These are phyloP conservation scores for Philotrypesis tridentata DNA, from an alignment of 1,140 invertebrate species.

Conservation along the genomic window DNA sequence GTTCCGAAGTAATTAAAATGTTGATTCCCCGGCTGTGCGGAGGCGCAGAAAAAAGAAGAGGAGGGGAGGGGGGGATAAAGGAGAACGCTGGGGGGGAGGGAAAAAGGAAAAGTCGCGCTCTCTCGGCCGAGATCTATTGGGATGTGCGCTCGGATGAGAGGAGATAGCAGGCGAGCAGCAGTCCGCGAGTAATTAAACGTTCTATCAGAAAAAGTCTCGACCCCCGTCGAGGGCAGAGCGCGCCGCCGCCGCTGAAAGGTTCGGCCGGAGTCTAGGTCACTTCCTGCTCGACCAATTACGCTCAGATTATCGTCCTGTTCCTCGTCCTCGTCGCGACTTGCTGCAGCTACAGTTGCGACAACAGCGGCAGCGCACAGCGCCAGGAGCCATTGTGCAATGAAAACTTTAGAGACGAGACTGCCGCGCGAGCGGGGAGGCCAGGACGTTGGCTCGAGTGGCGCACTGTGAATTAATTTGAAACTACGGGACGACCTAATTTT, in stretches of 20 bases:
- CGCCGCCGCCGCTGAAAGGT: no score
- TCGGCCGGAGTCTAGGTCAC: conserved; percentile 45
- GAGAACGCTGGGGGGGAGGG: background rate
- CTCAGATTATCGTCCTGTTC: conserved; percentile 58
- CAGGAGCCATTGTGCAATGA: conserved; percentile 59
- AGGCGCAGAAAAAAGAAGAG: no score
- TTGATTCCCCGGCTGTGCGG: background rate
- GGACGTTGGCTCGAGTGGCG: conserved; percentile 60
- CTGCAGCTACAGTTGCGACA: conserved; percentile 49
- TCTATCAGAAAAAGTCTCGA: conserved; percentile 63
- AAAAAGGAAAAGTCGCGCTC: background rate
- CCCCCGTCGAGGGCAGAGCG: conserved; percentile 26
- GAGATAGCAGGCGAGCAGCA: conserved; percentile 43
- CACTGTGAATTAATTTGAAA: conserved; percentile 62
- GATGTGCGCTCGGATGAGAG: conserved; percentile 24
- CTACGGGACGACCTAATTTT: conserved; percentile 60
- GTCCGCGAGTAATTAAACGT: conserved; percentile 60
- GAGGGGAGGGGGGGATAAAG: background rate
- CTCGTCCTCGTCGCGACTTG: conserved; percentile 18
- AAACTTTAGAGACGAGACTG: conserved; percentile 60
- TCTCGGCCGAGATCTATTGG: conserved; percentile 6
- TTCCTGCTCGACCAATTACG: conserved; percentile 60
- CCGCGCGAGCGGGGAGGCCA: background rate
- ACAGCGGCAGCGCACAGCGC: conserved; percentile 52
- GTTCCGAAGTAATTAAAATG: conserved; percentile 6